These are phyloP conservation scores for Gari tellinella DNA, from an alignment of 2,888 invertebrate species.

Conservation along the genomic window DNA sequence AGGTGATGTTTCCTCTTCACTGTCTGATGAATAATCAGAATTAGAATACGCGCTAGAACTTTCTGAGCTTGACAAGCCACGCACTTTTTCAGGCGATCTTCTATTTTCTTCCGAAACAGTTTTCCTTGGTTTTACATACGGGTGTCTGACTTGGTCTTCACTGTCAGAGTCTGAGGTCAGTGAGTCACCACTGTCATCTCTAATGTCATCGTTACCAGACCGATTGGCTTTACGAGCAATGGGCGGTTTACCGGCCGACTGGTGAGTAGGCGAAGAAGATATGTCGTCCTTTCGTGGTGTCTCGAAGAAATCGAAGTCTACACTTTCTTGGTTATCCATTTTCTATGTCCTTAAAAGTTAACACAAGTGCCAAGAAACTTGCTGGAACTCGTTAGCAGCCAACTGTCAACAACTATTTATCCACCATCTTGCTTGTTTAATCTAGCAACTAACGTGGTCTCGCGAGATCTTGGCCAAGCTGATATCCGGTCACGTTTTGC, in stretches of 20 bases:
- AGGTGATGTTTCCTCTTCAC: constrained; percentile 7
- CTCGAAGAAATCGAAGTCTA: constrained; percentile 76
- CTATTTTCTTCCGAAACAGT: constrained; percentile 23
- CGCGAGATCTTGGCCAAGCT: constrained; percentile 45
- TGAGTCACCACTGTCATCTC: constrained; percentile 28
- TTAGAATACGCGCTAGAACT: constrained; percentile 71
- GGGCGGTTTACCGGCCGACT: constrained; percentile 26
- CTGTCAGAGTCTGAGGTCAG: constrained; percentile 27
- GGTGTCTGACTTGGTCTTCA: constrained; percentile 28
- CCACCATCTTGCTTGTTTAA: constrained; percentile 65
- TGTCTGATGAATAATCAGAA: constrained; percentile 56
- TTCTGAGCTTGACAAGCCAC: constrained; percentile 25
- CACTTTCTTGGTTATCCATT: constrained; percentile 39
- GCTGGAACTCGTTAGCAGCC: too few relatives aligned
- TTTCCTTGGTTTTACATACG: too few relatives aligned
- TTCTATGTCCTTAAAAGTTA: constrained; percentile 14
- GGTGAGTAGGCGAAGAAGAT: constrained; percentile 14
- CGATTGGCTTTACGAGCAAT: too few relatives aligned
- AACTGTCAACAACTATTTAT: background rate
- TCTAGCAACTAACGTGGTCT: constrained; percentile 74
- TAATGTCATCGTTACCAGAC: too few relatives aligned
- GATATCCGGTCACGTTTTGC: too few relatives aligned
- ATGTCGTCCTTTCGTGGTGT: constrained; percentile 55
- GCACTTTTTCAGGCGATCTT: constrained; percentile 22
- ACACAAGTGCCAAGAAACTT: constrained; percentile 12